phyloP scores from a whole-genome alignment of 2,797 vertebrate genomes.

The Gouania willdenowi region DNA sequence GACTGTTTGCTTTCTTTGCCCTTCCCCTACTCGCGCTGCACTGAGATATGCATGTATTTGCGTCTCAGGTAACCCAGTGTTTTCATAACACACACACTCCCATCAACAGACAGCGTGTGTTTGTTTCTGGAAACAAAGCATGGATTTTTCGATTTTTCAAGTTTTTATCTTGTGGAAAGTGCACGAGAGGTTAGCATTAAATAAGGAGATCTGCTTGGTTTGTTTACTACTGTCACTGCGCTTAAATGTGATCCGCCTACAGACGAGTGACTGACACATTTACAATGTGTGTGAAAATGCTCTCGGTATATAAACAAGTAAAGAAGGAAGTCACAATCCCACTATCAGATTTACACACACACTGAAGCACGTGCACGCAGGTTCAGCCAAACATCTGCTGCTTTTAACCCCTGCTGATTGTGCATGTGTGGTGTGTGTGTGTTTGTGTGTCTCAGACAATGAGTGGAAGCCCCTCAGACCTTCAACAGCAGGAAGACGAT shows the following conservation, averaged over 20 bases:
- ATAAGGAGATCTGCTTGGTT: too few relatives aligned
- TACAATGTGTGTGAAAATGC: too few relatives aligned
- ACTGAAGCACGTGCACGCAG: too few relatives aligned
- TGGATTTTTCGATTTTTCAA: too few relatives aligned
- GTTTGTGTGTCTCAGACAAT: constrained; percentile 62
- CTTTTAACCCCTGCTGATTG: constrained; percentile 60
- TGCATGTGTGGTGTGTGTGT: constrained; percentile 30
- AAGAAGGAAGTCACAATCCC: too few relatives aligned
- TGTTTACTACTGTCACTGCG: too few relatives aligned
- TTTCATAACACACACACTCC: constrained; percentile 59
- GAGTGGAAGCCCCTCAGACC: constrained; percentile 65
- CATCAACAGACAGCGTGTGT: constrained; percentile 31
- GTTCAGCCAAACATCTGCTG: constrained; percentile 68
- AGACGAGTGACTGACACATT: too few relatives aligned
- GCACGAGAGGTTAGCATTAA: too few relatives aligned
- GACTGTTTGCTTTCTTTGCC: constrained; percentile 50
- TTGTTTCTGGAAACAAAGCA: constrained; percentile 55
- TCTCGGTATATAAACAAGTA: too few relatives aligned
- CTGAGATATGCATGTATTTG: constrained; percentile 28
- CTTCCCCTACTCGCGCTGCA: constrained; percentile 32
- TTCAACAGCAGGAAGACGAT: constrained; percentile 74
- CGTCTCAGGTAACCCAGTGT: constrained; percentile 47
- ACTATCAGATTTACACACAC: too few relatives aligned
- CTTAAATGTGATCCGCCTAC: too few relatives aligned
- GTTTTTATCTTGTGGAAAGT: too few relatives aligned